A percentile compares a stretch with the other conserved stretches of the same genome.
Evolutionary conservation across 30 jellyfish, hydroid and myxozoan species (phyloP).

Genomic region (Aurelia aurita): DNA sequence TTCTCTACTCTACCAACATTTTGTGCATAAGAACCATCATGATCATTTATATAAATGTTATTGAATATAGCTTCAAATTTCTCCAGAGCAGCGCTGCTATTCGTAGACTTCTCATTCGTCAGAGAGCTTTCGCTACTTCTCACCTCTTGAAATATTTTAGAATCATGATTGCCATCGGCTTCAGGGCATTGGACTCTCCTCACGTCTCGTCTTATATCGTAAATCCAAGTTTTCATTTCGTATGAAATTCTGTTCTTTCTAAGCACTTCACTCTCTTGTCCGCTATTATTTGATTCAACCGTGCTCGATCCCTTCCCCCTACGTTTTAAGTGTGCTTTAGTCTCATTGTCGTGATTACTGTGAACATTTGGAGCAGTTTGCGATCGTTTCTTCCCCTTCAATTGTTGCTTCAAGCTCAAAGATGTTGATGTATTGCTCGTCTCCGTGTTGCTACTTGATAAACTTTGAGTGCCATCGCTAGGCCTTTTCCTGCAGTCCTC

Average conservation of each 20-base stretch:
- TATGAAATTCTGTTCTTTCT: not conserved
- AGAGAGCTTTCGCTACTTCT: not conserved
- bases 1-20: not conserved
- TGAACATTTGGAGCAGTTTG: too few relatives aligned
- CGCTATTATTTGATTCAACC: not conserved
- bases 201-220: constrained; percentile 12
- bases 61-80: constrained; percentile 24
- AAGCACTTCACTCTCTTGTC: not conserved
- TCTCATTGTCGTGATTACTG: not conserved
- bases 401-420: too few relatives aligned
- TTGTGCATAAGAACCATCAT: too few relatives aligned
- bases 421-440: too few relatives aligned
- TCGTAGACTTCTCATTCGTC: not conserved
- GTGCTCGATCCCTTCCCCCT: not conserved
- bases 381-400: too few relatives aligned
- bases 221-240: constrained; percentile 30
- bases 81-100: constrained; percentile 6
- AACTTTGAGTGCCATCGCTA: too few relatives aligned
- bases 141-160: not conserved
- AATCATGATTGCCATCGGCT: not conserved
- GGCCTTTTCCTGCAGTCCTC: too few relatives aligned
- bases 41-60: too few relatives aligned
- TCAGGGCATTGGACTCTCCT: not conserved
- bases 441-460: too few relatives aligned
- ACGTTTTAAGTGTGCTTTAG: not conserved